Evolutionary conservation across 2,797 vertebrate species (phyloP).

Genomic region (Cryptoprocta ferox): DNA sequence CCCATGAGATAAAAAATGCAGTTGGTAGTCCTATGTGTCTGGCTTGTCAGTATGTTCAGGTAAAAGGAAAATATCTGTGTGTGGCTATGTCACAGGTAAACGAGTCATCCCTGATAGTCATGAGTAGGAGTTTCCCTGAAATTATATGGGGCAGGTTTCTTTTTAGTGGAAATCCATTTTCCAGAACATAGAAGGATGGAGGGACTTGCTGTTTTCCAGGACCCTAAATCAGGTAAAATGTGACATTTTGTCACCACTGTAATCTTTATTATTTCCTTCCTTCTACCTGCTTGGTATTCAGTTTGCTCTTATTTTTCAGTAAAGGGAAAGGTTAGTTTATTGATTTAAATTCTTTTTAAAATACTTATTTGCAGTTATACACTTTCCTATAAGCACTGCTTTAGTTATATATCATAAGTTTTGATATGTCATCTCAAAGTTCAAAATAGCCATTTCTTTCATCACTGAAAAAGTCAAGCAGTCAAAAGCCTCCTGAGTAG

Average conservation of each 20-base stretch:
- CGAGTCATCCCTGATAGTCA: not conserved
- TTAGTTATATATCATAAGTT: not conserved
- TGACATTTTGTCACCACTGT: not conserved
- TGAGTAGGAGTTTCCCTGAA: not conserved
- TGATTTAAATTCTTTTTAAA: not conserved
- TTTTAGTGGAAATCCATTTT: not conserved
- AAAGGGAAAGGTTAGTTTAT: not conserved
- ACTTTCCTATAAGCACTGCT: not conserved
- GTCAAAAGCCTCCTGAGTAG: not conserved
- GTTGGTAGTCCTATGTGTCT: not conserved
- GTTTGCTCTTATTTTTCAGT: not conserved
- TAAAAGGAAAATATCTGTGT: not conserved
- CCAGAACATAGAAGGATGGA: not conserved
- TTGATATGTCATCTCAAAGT: not conserved
- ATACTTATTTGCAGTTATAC: not conserved
- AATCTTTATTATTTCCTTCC: not conserved
- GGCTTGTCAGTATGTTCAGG: not conserved
- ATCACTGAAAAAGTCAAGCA: not conserved
- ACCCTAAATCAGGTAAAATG: not conserved
- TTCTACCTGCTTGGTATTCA: not conserved
- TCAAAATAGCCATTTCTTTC: not conserved
- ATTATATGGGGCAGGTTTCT: not conserved
- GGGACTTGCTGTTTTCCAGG: not conserved
- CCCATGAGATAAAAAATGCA: not conserved
- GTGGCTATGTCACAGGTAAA: not conserved